phyloP scores from a whole-genome alignment of 2,113 vertebrate species.

The Oryzias javanicus region DNA sequence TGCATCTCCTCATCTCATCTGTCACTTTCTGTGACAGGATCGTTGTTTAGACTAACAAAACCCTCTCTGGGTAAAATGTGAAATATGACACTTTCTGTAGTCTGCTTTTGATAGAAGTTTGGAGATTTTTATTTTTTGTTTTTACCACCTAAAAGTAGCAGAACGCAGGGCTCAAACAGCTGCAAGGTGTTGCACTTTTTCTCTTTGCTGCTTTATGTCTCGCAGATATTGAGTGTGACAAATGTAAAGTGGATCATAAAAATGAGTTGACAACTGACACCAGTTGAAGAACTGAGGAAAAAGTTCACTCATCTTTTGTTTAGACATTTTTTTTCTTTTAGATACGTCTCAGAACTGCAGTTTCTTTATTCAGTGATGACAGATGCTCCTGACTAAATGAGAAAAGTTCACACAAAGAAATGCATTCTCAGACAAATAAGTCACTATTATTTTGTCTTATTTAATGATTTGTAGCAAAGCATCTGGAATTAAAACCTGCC shows the following conservation, averaged over 20 bases:
- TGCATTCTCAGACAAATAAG: constrained; percentile 17
- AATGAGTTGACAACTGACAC: constrained; percentile 39
- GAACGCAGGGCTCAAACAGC: constrained; percentile 30
- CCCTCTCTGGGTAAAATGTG: constrained; percentile 19
- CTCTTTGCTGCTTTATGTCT: constrained; percentile 6
- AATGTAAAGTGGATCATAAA: constrained; percentile 24
- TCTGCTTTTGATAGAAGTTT: constrained; percentile 20
- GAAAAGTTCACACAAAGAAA: constrained; percentile 18
- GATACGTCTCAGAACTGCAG: not conserved
- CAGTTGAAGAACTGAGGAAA: constrained; percentile 24
- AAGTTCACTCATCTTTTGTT: constrained; percentile 19
- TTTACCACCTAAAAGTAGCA: constrained; percentile 26
- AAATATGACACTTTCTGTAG: constrained; percentile 21
- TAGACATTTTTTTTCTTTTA: constrained; percentile 32
- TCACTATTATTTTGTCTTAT: too few relatives aligned
- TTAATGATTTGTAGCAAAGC: too few relatives aligned
- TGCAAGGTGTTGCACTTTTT: constrained; percentile 32
- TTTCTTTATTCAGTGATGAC: not conserved
- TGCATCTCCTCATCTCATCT: constrained; percentile 18
- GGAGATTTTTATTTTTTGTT: not conserved
- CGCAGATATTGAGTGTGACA: constrained; percentile 10
- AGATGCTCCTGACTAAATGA: constrained; percentile 10
- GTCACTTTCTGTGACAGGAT: constrained; percentile 25
- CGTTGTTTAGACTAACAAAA: constrained; percentile 21
- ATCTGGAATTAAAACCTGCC: too few relatives aligned